phyloP scores from a whole-genome alignment of 1,140 invertebrate species.

The Orchesella cincta region DNA sequence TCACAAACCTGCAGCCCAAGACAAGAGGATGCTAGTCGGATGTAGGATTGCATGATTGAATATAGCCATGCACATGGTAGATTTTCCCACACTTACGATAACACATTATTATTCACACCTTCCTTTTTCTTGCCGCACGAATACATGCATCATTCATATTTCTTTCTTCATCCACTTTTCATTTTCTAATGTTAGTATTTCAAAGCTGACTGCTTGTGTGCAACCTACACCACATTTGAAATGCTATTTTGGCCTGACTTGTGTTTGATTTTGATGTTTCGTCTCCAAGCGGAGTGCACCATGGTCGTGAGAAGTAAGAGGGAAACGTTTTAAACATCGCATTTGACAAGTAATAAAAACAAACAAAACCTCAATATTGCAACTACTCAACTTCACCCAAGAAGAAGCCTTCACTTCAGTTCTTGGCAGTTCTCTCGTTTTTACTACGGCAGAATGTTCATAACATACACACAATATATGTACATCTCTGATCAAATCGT shows the following conservation, averaged over 20 bases:
- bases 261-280: background rate
- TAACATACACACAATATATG: background rate
- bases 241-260: no score
- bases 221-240: no score
- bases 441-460: background rate
- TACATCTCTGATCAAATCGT: background rate
- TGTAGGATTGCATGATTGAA: no score
- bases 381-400: background rate
- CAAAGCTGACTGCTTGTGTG: background rate
- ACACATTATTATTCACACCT: no score
- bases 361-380: background rate
- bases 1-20: background rate
- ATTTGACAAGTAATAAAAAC: constrained; percentile 1
- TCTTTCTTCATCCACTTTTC: background rate
- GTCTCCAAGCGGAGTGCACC: background rate
- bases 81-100: constrained; percentile 5
- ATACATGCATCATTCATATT: background rate
- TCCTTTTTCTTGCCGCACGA: no score
- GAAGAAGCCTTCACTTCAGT: background rate
- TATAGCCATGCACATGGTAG: no score
- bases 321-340: background rate
- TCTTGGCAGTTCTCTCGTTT: background rate
- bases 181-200: background rate
- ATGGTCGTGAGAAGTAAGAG: background rate
- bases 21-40: background rate